Base-by-base conservation (phyloP, 2,797 vertebrate species). In the Leptoclinus maculatus region DNA sequence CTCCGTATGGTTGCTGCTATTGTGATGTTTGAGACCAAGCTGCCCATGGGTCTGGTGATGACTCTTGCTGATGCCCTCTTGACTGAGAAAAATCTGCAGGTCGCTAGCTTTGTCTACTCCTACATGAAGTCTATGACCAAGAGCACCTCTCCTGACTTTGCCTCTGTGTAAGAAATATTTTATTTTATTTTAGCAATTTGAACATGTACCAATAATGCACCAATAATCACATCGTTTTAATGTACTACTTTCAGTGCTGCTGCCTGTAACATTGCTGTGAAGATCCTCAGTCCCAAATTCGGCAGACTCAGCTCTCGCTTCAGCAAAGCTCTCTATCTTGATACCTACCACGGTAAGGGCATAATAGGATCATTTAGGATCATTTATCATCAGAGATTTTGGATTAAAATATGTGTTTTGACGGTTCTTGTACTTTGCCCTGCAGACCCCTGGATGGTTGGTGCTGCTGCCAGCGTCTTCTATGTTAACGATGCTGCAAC, bases 221-320 rank as follows among this genome's bases (percentile, higher is more conserved):
- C 5, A 16, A 3, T 10, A 68, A 65, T 75, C 27, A 68, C 19
- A 66, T 17, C 0, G 13, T 70, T 9, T 56, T 3, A 51, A 67
- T 69, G 0, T 64, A 84, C 3, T 34, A 1, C 36, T 90, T 93
- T 79, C 84, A 98, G 97, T 89, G 95, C 95, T 91, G 88, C 95
- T 79, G 95, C 96, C 76, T 96, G 95, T 86, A 96, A 95, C 67
- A 94, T 97, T 88, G 97, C 95, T 66, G 0, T 96, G 41, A 96
- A 87, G 82, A 76, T 94, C 56, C 86, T 98, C 54, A 96, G 89
- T 69, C 91, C 88, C 66, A 97, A 93, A 85, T 90, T 95, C 0
- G 94, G 95, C 58, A 94, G 68, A 78, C 87, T 95, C 79, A 93
- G 89, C 21, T 91, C 86, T 75, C 91, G 82, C 43, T 95, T 84